Evolutionary conservation across 2,888 invertebrate genomes (phyloP).

Genomic region (Malacosoma neustria): DNA sequence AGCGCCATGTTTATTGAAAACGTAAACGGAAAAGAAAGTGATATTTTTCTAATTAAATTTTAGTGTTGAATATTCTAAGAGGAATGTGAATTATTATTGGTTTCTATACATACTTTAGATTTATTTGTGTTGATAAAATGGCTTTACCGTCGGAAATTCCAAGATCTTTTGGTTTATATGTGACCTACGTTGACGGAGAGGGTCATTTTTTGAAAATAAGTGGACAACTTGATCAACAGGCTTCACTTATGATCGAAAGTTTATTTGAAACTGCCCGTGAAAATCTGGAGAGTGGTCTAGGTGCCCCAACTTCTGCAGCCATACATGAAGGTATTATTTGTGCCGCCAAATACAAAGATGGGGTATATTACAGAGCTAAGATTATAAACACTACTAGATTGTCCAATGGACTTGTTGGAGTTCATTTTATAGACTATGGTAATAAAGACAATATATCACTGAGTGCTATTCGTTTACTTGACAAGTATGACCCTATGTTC

Average conservation of each 20-base stretch:
- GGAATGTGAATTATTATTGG: conserved; percentile 38
- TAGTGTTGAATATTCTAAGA: conserved; percentile 22
- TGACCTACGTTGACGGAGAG: conserved; percentile 81
- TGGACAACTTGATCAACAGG: conserved; percentile 79
- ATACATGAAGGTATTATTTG: conserved; percentile 73
- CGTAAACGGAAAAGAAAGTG: conserved; percentile 63
- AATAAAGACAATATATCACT: conserved; percentile 76
- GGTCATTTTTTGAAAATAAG: conserved; percentile 81
- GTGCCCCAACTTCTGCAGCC: conserved; percentile 59
- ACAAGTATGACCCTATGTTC: conserved; percentile 64
- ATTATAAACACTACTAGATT: conserved; percentile 64
- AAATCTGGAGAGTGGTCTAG: conserved; percentile 56
- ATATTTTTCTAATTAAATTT: conserved; percentile 34
- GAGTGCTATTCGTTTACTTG: conserved; percentile 74
- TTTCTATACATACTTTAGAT: conserved; percentile 12
- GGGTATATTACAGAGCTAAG: conserved; percentile 78
- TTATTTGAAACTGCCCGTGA: conserved; percentile 48
- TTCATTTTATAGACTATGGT: conserved; percentile 82
- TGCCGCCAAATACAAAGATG: conserved; percentile 80
- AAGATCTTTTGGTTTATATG: conserved; percentile 60
- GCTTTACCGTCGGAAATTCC: conserved; percentile 42
- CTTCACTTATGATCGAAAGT: conserved; percentile 73
- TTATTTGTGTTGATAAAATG: conserved; percentile 25
- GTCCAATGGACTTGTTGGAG: conserved; percentile 71
- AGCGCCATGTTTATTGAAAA: conserved; percentile 59